A percentile compares a stretch with the other conserved stretches of the same genome.
Evolutionary conservation across 2,888 invertebrate genomes (phyloP).

Genomic region (Pyrrhia umbra): DNA sequence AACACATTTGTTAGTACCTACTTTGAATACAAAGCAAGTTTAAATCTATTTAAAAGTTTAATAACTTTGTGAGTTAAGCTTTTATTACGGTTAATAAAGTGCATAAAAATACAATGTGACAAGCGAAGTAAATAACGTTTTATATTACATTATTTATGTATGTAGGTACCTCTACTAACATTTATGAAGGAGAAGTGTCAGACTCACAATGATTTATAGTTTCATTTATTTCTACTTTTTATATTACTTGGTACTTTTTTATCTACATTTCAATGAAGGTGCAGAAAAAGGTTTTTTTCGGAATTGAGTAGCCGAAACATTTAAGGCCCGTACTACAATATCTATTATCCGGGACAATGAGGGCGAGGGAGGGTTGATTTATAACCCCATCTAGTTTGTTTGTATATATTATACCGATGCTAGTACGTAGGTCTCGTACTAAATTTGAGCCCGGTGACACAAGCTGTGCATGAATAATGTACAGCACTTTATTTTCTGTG

Average conservation of each 20-base stretch:
- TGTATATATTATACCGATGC: constrained; percentile 52
- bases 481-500: constrained; percentile 46
- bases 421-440: constrained; percentile 32
- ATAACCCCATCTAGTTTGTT: constrained; percentile 51
- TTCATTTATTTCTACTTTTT: constrained; percentile 20
- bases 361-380: constrained; percentile 57
- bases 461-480: constrained; percentile 56
- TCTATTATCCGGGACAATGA: constrained; percentile 44
- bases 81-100: neutral
- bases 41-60: too few relatives aligned
- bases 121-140: constrained; percentile 10
- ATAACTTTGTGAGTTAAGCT: neutral
- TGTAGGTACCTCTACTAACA: neutral
- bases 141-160: constrained; percentile 26
- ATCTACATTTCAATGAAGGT: constrained; percentile 25
- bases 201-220: constrained; percentile 34
- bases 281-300: constrained; percentile 22
- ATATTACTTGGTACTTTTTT: constrained; percentile 1
- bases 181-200: constrained; percentile 18
- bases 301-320: constrained; percentile 14
- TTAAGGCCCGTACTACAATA: constrained; percentile 22
- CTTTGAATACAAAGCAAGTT: too few relatives aligned
- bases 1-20: neutral
- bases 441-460: constrained; percentile 50
- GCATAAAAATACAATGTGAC: neutral